Base-by-base conservation (phyloP, 1,140 invertebrate genomes). In the Sesamia nonagrioides region DNA sequence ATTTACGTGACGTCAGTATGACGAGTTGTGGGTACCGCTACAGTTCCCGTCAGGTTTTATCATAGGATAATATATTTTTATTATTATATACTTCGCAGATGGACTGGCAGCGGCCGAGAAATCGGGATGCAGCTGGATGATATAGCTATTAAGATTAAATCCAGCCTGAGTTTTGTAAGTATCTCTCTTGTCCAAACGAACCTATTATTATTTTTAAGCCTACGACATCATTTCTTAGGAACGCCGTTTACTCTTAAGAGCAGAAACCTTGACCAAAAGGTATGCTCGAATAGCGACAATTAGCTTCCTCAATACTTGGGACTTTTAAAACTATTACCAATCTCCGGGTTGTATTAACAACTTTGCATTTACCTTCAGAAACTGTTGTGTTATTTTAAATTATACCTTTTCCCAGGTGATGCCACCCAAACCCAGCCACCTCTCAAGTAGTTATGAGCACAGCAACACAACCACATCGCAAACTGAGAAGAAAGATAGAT, bases 91-190 rank as follows among this genome's bases (percentile, higher is more conserved):
- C 27, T 80, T 95, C 95, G 82, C 87, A 98, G 98, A 87, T 98
- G 99, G 91, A 98, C 97, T 84, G 98, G 98, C 52, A 98, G 99
- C 90, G 96, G 98, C 79, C 94, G 97, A 87, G 97, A 98, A 83
- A 89, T 98, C 48, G 98, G 98, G 21, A 95, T 96, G 42, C 95
- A 97, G 83, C 96, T 99, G 82, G 98, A 99, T 91, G 96, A 97
- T 75, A 89, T 97, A 76, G 98, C 98, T 0, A 96, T 96, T 81
- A 88, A 96, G 17, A 96, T 98, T 81, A 98, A 98, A 97, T 97
- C 98, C 90, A 50, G 45, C 5, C 3, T 50, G 3, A 50, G 4
- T n/a, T 97, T 97, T 93, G 98, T 99, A 96, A 97, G 97, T 96
- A 86, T 77, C 18, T 6, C 7, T 8, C 52, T 54, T 18, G 17